Conservation (phyloP, 2,888 invertebrate species). For the Eulithis testata region DNA sequence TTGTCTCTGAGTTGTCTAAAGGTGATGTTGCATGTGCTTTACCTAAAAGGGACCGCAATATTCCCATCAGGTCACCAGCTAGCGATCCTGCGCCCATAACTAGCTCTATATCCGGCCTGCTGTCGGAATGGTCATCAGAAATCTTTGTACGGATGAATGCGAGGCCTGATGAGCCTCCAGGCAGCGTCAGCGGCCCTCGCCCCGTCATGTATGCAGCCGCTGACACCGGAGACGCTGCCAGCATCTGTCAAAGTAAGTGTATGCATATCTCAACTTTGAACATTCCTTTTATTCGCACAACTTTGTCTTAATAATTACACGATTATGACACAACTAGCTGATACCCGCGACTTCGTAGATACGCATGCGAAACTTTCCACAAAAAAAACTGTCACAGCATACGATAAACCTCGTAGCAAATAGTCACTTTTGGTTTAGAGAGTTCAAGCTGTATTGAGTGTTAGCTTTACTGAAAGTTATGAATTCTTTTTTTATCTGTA, state of each 20-base stretch:
- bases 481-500: too few species aligned
- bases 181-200: slow-evolving; percentile 89
- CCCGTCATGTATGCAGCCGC: slow-evolving; percentile 87
- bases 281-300: too few species aligned
- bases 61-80: slow-evolving; percentile 89
- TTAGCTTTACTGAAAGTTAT: too few species aligned
- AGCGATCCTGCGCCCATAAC: slow-evolving; percentile 91
- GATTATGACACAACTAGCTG: too few species aligned
- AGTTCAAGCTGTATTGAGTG: too few species aligned
- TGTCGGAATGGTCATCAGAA: slow-evolving; percentile 85
- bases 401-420: too few species aligned
- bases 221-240: slow-evolving; percentile 79
- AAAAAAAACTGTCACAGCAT: too few species aligned
- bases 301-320: too few species aligned
- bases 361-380: too few species aligned
- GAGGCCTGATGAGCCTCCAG: slow-evolving; percentile 91
- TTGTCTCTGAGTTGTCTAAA: not conserved
- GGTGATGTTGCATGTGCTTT: slow-evolving; percentile 37
- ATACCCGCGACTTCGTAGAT: too few species aligned
- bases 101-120: slow-evolving; percentile 92
- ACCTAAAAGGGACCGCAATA: slow-evolving; percentile 86
- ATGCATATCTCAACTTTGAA: not conserved
- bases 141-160: slow-evolving; percentile 89
- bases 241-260: slow-evolving; percentile 49
- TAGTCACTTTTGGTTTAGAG: too few species aligned